These are phyloP conservation scores for Hypomecis punctinalis DNA, from an alignment of 2,888 invertebrate genomes.

Conservation along the genomic window DNA sequence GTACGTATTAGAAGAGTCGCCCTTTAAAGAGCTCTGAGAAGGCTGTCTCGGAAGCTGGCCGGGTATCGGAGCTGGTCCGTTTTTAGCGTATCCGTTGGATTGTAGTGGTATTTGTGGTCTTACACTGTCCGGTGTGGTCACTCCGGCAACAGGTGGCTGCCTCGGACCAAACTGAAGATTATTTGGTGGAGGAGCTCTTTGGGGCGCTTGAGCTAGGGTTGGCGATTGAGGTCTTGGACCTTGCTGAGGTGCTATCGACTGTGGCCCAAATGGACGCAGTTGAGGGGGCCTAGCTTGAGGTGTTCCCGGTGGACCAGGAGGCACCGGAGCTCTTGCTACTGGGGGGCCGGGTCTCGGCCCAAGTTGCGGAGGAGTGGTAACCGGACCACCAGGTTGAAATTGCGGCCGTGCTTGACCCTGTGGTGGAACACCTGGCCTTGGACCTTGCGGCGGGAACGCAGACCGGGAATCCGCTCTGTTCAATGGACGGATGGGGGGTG, in stretches of 20 bases:
- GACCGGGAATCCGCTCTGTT: conserved; percentile 74
- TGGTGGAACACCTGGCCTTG: conserved; percentile 62
- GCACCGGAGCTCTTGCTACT: conserved; percentile 62
- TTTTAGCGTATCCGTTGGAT: conserved; percentile 64
- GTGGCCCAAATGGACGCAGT: conserved; percentile 69
- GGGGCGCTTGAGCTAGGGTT: conserved; percentile 61
- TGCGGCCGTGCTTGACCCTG: conserved; percentile 69
- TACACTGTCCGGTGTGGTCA: conserved; percentile 69
- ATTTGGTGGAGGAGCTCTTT: conserved; percentile 78
- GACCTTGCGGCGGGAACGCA: conserved; percentile 63
- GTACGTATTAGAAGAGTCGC: conserved; percentile 64
- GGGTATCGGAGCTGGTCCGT: conserved; percentile 52
- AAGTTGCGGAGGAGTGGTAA: conserved; percentile 66
- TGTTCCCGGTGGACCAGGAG: conserved; percentile 59
- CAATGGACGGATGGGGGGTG: conserved; percentile 67
- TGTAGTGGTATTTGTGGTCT: conserved; percentile 60
- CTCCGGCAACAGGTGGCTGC: conserved; percentile 66
- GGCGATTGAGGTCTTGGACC: conserved; percentile 69
- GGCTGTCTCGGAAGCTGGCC: conserved; percentile 72
- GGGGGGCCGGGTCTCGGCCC: conserved; percentile 67
- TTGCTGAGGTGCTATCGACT: conserved; percentile 69
- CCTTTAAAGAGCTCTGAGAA: conserved; percentile 72
- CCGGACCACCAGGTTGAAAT: conserved; percentile 78
- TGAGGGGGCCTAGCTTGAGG: conserved; percentile 67
- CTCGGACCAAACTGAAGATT: conserved; percentile 81